Evolutionary conservation across 2,797 vertebrate species (phyloP), one percentile per base, ranked within the genome.

Genomic region (Pipistrellus nathusii): DNA sequence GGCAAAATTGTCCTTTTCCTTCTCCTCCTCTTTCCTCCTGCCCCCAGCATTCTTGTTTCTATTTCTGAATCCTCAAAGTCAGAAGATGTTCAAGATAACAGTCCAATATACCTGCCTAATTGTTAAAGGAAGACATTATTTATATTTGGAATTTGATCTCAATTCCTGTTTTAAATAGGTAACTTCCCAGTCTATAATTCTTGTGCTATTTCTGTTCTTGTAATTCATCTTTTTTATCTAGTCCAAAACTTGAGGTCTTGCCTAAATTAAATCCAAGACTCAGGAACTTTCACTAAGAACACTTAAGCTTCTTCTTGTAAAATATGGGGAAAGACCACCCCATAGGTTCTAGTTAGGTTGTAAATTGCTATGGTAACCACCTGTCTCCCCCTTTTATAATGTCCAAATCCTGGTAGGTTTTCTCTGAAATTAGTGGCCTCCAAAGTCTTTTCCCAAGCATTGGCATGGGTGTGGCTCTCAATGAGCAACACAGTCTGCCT

Each of bases 401-500:
- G 94, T 87, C 81, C 35, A 73, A 93, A 82, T 76, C 35, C 51
- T 48, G 41, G 23, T 17, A 68, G 9, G 17, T 84, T 76, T 90
- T 72, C 83, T 91, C 80, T 77, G 75, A 88, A 83, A 72, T 32
- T 46, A 55, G n/a, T n/a, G 71, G 83, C 77, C 84, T 66, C 46
- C 68, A 41, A 75, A 81, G 6, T 25, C 20, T 90, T 68, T 68
- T n/a, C 27, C 72, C 20, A 17, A 64, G 51, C 8, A 9, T 15
- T n/a, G 90, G 23, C 15, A 20, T 38, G 41, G 11, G 72, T 32
- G 35, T 53, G 73, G 38, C n/a, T 86, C 32, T 87, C 30, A 27
- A 8, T 73, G 53, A 68, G 38, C n/a, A 80, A 23, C 2, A 10
- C 1, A 18, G 10, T 32, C n/a, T 53, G 25, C 53, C 81, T 86